Conservation (phyloP, 2,113 vertebrate species). For the Alexandromys fortis region DNA sequence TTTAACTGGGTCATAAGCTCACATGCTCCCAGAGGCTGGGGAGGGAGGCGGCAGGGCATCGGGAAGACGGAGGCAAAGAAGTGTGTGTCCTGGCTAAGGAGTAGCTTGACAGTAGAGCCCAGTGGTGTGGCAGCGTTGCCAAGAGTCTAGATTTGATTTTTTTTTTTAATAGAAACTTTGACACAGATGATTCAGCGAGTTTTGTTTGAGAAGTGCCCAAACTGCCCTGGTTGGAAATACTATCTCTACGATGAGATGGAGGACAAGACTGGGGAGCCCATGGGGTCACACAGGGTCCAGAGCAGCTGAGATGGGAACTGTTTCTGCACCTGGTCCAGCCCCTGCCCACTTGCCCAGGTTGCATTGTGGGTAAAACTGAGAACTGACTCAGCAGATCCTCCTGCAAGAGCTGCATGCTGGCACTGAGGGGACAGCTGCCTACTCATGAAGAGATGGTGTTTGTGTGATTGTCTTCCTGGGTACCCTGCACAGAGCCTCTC, state of each 20-base stretch:
- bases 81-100: accelerated
- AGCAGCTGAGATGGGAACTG: not conserved
- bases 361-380: not conserved
- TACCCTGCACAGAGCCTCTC: accelerated
- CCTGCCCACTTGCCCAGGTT: accelerated
- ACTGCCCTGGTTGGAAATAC: not conserved
- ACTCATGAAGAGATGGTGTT: accelerated
- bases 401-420: accelerated
- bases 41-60: not conserved
- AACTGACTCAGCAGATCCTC: not conserved
- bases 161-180: not conserved
- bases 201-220: slow-evolving; percentile 9
- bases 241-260: not conserved
- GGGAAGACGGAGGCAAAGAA: not conserved
- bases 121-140: accelerated
- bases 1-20: slow-evolving; percentile 51
- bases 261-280: not conserved
- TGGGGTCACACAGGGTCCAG: not conserved
- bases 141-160: not conserved
- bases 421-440: not conserved
- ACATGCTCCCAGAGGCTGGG: not conserved
- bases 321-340: not conserved
- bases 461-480: no score
- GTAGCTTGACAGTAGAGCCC: not conserved
- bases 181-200: not conserved